These are phyloP conservation scores for Pinctada fucata DNA, from an alignment of 2,888 invertebrate genomes.

Conservation along the genomic window DNA sequence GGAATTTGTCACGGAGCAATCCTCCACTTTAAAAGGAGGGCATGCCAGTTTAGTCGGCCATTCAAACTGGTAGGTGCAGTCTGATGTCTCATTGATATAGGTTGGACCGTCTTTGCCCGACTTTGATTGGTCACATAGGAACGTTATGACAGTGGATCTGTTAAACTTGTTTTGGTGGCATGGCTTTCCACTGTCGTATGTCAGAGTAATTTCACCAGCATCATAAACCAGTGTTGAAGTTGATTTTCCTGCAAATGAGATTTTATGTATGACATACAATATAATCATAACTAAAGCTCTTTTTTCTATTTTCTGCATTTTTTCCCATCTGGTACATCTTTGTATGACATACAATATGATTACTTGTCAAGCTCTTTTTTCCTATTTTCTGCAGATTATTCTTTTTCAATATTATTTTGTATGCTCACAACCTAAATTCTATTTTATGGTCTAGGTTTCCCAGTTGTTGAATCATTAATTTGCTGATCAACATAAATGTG, in stretches of 20 bases:
- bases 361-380: no score
- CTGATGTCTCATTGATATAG: conserved; percentile 56
- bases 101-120: conserved; percentile 54
- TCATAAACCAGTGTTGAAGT: conserved; percentile 55
- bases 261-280: no score
- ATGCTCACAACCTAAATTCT: no score
- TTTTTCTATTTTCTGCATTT: no score
- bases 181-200: conserved; percentile 66
- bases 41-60: conserved; percentile 68
- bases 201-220: conserved; percentile 71
- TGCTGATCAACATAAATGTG: no score
- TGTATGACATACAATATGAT: no score
- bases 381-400: no score
- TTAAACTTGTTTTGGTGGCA: conserved; percentile 60
- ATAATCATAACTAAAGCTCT: no score
- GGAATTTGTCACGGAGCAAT: conserved; percentile 50
- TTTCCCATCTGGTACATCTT: no score
- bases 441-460: no score
- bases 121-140: conserved; percentile 66
- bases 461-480: no score
- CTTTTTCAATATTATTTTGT: no score
- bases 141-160: conserved; percentile 67
- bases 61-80: conserved; percentile 68
- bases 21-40: conserved; percentile 56
- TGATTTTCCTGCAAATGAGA: background rate